A percentile compares a stretch with the other conserved stretches of the same genome.
Conservation (phyloP, 2,888 invertebrate species). For the Mesopsocus fuscifrons region DNA sequence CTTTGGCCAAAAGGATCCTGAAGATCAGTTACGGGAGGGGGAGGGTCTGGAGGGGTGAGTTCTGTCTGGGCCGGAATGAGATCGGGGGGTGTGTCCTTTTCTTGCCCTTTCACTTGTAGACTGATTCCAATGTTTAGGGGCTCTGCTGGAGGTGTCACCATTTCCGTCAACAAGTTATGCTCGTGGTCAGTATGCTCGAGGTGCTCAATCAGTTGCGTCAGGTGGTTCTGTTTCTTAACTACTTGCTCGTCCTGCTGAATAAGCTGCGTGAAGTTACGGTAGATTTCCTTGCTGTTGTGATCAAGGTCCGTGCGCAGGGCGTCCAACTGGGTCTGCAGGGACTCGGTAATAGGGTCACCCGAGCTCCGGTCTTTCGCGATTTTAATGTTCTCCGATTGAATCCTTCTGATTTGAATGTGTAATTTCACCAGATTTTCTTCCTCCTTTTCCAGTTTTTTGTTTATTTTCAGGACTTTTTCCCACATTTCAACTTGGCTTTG, state of each 20-base stretch:
- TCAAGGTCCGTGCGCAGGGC: not conserved
- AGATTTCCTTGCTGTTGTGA: conserved; percentile 8
- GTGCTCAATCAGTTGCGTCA: not conserved
- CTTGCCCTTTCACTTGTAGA: conserved; percentile 8
- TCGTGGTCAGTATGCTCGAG: conserved; percentile 4
- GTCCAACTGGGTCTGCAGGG: not conserved
- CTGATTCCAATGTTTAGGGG: not conserved
- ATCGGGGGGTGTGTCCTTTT: conserved; percentile 1
- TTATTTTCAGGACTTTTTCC: conserved; percentile 8
- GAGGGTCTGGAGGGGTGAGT: no score
- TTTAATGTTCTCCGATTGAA: conserved; percentile 8
- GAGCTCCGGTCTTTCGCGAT: not conserved
- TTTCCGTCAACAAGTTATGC: not conserved
- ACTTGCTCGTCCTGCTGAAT: conserved; percentile 4
- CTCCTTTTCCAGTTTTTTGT: conserved; percentile 7
- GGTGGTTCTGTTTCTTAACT: not conserved
- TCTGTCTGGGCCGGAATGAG: not conserved
- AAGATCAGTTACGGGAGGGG: no score
- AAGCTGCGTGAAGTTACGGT: conserved; percentile 3
- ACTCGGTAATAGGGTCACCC: not conserved
- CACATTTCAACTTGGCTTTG: conserved; percentile 9
- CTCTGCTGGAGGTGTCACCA: not conserved
- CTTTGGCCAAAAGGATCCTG: not conserved
- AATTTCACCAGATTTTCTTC: conserved; percentile 7
- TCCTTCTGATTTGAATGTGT: conserved; percentile 6